A percentile compares a stretch with the other conserved stretches of the same genome.
Evolutionary conservation across 2,888 invertebrate species (phyloP).

Genomic region (Pterostichus niger): DNA sequence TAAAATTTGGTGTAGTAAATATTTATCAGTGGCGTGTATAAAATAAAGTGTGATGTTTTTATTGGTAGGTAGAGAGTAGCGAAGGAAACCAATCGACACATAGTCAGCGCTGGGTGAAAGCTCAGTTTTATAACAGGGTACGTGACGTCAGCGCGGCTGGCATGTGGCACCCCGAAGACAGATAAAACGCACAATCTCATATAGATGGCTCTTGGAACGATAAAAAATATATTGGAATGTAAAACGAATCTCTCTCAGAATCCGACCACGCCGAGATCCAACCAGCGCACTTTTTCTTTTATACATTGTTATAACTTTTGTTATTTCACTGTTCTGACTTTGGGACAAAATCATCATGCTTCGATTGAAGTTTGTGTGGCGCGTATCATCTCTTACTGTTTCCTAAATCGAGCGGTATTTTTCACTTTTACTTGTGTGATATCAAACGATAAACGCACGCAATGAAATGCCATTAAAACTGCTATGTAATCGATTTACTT

Average conservation of each 20-base stretch:
- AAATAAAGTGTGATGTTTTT: slow-evolving; percentile 18
- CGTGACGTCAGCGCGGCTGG: slow-evolving; percentile 32
- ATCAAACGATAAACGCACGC: too few relatives aligned
- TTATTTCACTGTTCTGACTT: slow-evolving; percentile 2
- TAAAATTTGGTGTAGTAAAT: too few relatives aligned
- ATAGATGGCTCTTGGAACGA: slow-evolving; percentile 47
- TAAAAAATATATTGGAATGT: slow-evolving; percentile 63
- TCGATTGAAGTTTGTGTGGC: too few relatives aligned
- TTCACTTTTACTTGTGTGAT: background rate
- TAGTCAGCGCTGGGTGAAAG: background rate
- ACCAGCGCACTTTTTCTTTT: slow-evolving; percentile 19
- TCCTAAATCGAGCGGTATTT: too few relatives aligned
- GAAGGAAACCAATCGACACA: background rate
- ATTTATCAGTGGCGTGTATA: background rate
- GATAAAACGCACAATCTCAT: slow-evolving; percentile 60
- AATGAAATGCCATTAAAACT: slow-evolving; percentile 17
- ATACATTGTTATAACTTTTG: slow-evolving; percentile 51
- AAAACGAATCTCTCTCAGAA: slow-evolving; percentile 52
- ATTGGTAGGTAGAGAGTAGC: background rate
- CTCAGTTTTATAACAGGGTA: background rate
- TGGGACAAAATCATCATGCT: too few relatives aligned
- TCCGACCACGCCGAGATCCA: background rate
- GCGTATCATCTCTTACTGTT: too few relatives aligned
- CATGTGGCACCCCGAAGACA: slow-evolving; percentile 58
- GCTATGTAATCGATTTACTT: slow-evolving; percentile 20